phyloP scores from a whole-genome alignment of 2,888 invertebrate species.

The Cenopis cana region DNA sequence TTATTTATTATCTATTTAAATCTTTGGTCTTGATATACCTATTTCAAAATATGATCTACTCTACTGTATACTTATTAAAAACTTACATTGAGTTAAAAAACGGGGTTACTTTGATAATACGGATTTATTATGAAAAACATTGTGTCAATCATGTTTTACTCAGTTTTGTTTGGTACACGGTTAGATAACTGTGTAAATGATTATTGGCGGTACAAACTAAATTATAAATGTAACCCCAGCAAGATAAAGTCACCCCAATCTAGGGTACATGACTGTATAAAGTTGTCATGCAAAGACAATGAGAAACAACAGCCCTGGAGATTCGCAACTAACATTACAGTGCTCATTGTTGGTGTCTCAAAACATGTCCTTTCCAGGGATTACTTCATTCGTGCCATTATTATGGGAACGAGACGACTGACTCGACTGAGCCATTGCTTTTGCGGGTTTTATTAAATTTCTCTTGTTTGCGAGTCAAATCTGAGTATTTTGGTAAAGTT shows the following conservation, averaged over 20 bases:
- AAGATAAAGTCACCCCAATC: not conserved
- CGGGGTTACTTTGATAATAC: no score
- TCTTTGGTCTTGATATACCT: no score
- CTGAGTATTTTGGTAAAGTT: not conserved
- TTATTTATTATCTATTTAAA: no score
- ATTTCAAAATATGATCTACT: no score
- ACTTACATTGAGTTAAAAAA: no score
- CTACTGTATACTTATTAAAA: no score
- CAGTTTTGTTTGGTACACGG: no score
- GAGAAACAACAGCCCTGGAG: not conserved
- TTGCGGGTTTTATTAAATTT: no score
- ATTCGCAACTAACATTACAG: slow-evolving; percentile 15
- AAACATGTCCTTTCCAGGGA: slow-evolving; percentile 1
- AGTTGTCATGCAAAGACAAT: slow-evolving; percentile 3
- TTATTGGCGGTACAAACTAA: not conserved
- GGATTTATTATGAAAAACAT: no score
- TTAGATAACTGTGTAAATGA: not conserved
- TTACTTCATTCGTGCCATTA: slow-evolving; percentile 13
- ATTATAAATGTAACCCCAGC: not conserved
- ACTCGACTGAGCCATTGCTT: no score
- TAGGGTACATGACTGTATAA: not conserved
- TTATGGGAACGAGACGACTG: slow-evolving; percentile 5
- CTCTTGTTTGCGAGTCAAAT: not conserved
- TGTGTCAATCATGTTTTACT: no score
- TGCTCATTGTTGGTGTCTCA: slow-evolving; percentile 8